Evolutionary conservation across 92 coral and sea anemone genomes (phyloP), one percentile per base, ranked within the genome.

Genomic region (Porites lobata): DNA sequence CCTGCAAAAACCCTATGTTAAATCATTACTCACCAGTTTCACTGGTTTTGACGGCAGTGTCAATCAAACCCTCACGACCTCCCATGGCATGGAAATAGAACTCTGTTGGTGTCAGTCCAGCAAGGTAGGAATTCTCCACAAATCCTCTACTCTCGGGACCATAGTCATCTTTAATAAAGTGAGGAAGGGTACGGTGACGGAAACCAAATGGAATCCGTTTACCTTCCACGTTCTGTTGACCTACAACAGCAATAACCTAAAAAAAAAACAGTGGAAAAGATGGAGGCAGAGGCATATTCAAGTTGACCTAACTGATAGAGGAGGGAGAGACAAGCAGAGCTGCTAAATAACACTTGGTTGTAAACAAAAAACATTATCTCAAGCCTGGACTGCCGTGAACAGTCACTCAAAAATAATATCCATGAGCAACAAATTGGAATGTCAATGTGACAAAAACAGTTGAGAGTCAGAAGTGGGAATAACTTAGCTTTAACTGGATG

Each of bases 11-110:
- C 6, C 47, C 47, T 38, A 0, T 38, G 47, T 38, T 14, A 58
- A 15, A 19, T n/a, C 54, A 2, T 75, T 11, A 21, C 96, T 79
- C 29, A 97, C 99, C 99, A 68, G 99, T 98, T 98, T 98, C 99
- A 96, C 99, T 98, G 79, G 99, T 98, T 85, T 98, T 98, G 66
- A 98, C 99, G 87, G 99, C 99, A 80, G 99, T 98, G 82, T 98
- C 99, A 96, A 98, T 98, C 78, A 98, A 91, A 81, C 99, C 99
- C 88, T 98, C 99, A 38, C 99, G 99, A 81, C 99, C 99, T 76
- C 99, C 99, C 99, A 98, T 98, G 73, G 99, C 99, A 43, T 98
- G 99, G 68, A 98, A 98, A 89, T 95, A 98, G 88, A 98, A 98
- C 90, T 98, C 99, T 56, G 99, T 98, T 8, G 99, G 99, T 22